Base-by-base conservation (phyloP, 1,140 invertebrate genomes). In the Brachionus plicatilis region DNA sequence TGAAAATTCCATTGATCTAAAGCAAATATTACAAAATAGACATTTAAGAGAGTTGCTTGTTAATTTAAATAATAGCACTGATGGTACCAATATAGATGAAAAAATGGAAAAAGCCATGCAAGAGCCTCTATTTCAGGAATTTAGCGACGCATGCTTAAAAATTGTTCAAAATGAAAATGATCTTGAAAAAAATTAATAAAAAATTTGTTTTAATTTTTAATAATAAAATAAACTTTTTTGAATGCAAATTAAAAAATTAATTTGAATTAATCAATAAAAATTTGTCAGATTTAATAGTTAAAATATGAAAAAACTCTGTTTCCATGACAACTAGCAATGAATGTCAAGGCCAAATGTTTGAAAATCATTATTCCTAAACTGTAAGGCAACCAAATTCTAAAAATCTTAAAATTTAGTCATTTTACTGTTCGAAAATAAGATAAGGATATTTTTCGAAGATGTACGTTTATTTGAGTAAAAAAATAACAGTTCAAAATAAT, bases 401-500 rank as follows among this genome's bases (percentile, higher is more conserved):
- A 41, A 43, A 72, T 17, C 20, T 20, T 17, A n/a, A 41, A 43
- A 41, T 17, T 41, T 43, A 20, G 68, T 60, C 17, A 60, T 60
- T 60, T 20, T 20, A 20, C 53, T 60, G 53, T 60, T 60, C 53
- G n/a, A 60, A 60, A 60, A 60, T 9, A 72, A 72, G 17, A 20
- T 17, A n/a, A n/a, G 14, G 6, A 53, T 5, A 50, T 50, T 76
- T 37, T 80, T 80, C 7, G 27, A 91, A 89, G 84, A 95, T 94
- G 94, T 94, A 94, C 91, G 93, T 94, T 7, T 95, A 94, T 88
- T 88, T 95, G 83, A 94, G 94, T 86, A 95, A 95, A 91, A 95
- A 94, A 92, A 97, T 99, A 87, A 95, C 96, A 7, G 96, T 99
- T 87, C 96, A 96, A 7, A 97, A 97, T 88, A 96, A 96, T 88